Percentiles rank a stretch among this genome's conserved stretches.
phyloP scores from a whole-genome alignment of 2,113 vertebrate species.

The Elachura formosa region DNA sequence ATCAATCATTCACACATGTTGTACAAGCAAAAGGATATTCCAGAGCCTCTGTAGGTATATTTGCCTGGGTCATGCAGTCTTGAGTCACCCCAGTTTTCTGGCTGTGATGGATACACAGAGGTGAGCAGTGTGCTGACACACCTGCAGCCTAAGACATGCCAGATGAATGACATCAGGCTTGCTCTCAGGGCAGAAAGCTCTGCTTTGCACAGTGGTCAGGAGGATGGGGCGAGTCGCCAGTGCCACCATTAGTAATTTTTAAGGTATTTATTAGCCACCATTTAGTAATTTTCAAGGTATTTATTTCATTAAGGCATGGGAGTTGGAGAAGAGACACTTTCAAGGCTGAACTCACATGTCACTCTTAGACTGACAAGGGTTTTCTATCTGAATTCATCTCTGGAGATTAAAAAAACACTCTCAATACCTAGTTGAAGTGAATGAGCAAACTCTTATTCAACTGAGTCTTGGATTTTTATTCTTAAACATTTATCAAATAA shows the following conservation, averaged over 20 bases:
- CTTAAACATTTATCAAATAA: not conserved
- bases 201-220: not conserved
- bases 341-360: not conserved
- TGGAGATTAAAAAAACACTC: not conserved
- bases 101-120: accelerated
- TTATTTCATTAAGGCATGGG: not conserved
- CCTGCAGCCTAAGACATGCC: accelerated
- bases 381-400: not conserved
- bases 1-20: not conserved
- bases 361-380: not conserved
- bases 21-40: not conserved
- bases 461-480: not conserved
- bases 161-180: not conserved
- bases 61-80: not conserved
- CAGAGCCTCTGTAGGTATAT: not conserved
- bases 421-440: not conserved
- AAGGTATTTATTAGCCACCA: not conserved
- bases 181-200: not conserved
- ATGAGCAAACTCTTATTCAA: not conserved
- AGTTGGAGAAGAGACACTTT: not conserved
- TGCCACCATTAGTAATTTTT: not conserved
- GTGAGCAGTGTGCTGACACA: not conserved
- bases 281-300: not conserved
- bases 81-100: not conserved
- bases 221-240: not conserved